These are phyloP conservation scores for Taeniopygia guttata DNA, from an alignment of 2,797 vertebrate genomes.

Conservation along the genomic window DNA sequence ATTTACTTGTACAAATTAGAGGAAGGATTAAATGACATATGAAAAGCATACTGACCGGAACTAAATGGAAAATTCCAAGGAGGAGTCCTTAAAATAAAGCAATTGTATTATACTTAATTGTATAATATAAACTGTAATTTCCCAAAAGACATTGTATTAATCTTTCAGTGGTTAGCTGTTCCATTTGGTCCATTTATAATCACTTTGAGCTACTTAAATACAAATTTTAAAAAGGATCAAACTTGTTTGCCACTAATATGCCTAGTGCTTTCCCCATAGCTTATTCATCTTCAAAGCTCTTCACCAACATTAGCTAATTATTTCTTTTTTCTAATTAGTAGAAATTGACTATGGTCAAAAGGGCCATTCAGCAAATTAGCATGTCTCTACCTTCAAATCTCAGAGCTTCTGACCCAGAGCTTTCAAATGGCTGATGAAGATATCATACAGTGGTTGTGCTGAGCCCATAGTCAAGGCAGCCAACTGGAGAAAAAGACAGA, in stretches of 20 bases:
- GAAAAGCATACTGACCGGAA: conserved; percentile 39
- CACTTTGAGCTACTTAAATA: conserved; percentile 51
- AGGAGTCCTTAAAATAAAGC: conserved; percentile 25
- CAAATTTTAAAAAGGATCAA: conserved; percentile 46
- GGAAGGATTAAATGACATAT: conserved; percentile 39
- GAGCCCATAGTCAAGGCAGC: conserved; percentile 22
- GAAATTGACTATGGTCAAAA: conserved; percentile 73
- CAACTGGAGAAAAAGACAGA: neutral
- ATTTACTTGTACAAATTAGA: conserved; percentile 55
- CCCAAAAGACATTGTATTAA: conserved; percentile 35
- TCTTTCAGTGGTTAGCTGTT: conserved; percentile 16
- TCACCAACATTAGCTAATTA: conserved; percentile 67
- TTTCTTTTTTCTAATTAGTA: conserved; percentile 70
- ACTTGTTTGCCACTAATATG: conserved; percentile 42
- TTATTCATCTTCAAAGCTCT: conserved; percentile 60
- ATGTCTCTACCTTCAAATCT: conserved; percentile 67
- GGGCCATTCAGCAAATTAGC: conserved; percentile 64
- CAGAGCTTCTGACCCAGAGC: conserved; percentile 67
- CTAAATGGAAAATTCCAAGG: conserved; percentile 41
- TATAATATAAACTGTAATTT: conserved; percentile 44
- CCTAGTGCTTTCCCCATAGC: conserved; percentile 7
- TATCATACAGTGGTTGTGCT: conserved; percentile 25
- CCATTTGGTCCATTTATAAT: conserved; percentile 45
- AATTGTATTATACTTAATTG: conserved; percentile 12
- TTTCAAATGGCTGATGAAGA: conserved; percentile 67